These are phyloP conservation scores for Drosophila triauraria DNA, from an alignment of 1,140 invertebrate genomes.

Conservation along the genomic window DNA sequence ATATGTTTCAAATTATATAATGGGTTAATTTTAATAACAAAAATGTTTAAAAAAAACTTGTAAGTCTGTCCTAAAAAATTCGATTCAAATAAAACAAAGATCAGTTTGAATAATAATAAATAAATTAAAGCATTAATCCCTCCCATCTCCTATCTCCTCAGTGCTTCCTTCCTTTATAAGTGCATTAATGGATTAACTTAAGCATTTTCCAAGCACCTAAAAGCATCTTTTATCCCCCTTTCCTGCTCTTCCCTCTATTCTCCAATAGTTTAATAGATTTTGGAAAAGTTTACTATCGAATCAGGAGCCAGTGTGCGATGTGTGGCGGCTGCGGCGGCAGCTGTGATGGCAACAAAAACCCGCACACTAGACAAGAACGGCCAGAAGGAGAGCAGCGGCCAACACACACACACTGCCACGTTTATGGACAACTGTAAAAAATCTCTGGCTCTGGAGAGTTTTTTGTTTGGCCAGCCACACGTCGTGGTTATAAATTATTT, in stretches of 20 bases:
- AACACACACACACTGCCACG: slow-evolving; percentile 33
- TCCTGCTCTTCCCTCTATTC: background rate
- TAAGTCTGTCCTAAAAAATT: background rate
- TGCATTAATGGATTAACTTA: slow-evolving; percentile 6
- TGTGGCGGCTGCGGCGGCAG: slow-evolving; percentile 57
- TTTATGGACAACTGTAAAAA: slow-evolving; percentile 71
- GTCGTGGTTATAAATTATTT: slow-evolving; percentile 83
- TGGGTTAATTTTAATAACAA: too few relatives aligned
- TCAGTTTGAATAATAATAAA: background rate
- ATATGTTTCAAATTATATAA: too few relatives aligned
- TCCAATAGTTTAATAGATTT: slow-evolving; percentile 9
- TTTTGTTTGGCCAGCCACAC: slow-evolving; percentile 81
- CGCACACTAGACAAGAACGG: slow-evolving; percentile 48
- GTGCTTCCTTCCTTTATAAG: background rate
- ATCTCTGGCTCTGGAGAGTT: slow-evolving; percentile 65
- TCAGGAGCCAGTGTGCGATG: slow-evolving; percentile 19
- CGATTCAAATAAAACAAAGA: background rate
- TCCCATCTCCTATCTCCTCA: too few relatives aligned
- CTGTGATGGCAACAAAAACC: slow-evolving; percentile 64
- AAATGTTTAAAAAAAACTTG: background rate
- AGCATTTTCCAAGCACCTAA: background rate
- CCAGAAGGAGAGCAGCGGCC: slow-evolving; percentile 25
- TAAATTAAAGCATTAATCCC: background rate
- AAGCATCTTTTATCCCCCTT: background rate
- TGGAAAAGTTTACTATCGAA: slow-evolving; percentile 7